Conservation (phyloP, 2,888 invertebrate genomes). For the Oeneis ivallda region DNA sequence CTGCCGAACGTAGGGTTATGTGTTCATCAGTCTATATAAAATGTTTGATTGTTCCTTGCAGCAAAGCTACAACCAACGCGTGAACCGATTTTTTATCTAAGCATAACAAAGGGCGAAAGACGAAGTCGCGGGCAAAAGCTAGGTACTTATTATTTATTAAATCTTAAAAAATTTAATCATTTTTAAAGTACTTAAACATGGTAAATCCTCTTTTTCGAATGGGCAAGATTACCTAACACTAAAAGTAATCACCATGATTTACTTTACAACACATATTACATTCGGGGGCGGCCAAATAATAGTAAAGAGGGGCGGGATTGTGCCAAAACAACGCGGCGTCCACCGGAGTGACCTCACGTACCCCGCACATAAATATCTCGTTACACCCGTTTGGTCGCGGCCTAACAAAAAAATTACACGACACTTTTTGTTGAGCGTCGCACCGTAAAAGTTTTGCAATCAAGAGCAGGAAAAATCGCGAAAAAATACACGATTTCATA, state of each 20-base stretch:
- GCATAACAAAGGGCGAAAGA: no score
- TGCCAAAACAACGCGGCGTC: slow-evolving; percentile 51
- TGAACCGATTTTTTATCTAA: no score
- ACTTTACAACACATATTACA: slow-evolving; percentile 38
- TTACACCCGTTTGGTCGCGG: slow-evolving; percentile 55
- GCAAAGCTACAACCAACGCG: no score
- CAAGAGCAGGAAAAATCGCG: slow-evolving; percentile 58
- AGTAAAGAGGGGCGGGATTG: slow-evolving; percentile 48
- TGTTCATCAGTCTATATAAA: no score
- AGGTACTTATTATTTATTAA: no score
- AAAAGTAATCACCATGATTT: slow-evolving; percentile 31
- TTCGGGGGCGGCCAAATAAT: slow-evolving; percentile 48
- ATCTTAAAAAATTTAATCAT: no score
- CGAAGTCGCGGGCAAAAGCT: no score
- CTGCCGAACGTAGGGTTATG: no score
- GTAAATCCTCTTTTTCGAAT: neutral
- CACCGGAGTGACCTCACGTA: slow-evolving; percentile 57
- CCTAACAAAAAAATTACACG: slow-evolving; percentile 58
- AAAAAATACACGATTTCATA: slow-evolving; percentile 55
- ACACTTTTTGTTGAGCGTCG: slow-evolving; percentile 57
- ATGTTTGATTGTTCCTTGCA: no score
- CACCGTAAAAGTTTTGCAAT: slow-evolving; percentile 67
- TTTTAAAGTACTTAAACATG: no score
- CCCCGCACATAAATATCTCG: slow-evolving; percentile 67
- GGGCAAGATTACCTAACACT: slow-evolving; percentile 25